Evolutionary conservation across 1,140 invertebrate species (phyloP).

Genomic region (honey bee (Apis mellifera)): Amel_HAv3.1 CM009931.2:10989501-10990000

Average conservation of each 20-base stretch:
- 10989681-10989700: neutral
- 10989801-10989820: conserved; percentile 49
- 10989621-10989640: conserved; percentile 65
- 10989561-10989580: conserved; percentile 71
- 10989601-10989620: conserved; percentile 71
- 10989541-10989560: conserved; percentile 64
- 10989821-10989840: conserved; percentile 49
- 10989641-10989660: neutral
- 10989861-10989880: neutral
- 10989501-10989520: conserved; percentile 72
- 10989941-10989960: conserved; percentile 40
- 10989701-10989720: neutral
- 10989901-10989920: conserved; percentile 11
- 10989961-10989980: neutral
- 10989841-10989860: conserved; percentile 47
- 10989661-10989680: neutral
- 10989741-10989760: neutral
- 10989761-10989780: neutral
- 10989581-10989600: conserved; percentile 74
- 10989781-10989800: conserved; percentile 27
- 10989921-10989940: conserved; percentile 7
- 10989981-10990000: neutral
- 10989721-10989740: neutral
- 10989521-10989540: conserved; percentile 57
- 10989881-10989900: conserved; percentile 52